Evolutionary conservation across 2,113 vertebrate genomes (phyloP).

Genomic region (Lepisosteus oculatus): DNA sequence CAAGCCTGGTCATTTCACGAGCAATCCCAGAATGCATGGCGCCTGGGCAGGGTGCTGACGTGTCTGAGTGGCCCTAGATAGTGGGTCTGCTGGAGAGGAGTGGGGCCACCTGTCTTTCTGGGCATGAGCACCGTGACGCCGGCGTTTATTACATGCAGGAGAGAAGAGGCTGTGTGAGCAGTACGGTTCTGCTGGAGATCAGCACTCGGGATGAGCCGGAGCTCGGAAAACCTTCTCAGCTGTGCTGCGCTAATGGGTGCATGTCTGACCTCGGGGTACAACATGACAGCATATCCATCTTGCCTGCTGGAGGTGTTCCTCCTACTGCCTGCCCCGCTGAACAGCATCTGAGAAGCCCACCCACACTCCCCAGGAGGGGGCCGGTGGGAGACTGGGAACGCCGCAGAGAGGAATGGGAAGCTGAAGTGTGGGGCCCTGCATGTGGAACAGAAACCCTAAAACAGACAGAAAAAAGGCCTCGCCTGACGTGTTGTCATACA

Average conservation of each 20-base stretch:
- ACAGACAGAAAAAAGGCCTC: not conserved
- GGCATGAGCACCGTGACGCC: not conserved
- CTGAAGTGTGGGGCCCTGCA: not conserved
- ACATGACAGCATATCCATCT: slow-evolving; percentile 37
- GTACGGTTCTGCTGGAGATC: too few relatives aligned
- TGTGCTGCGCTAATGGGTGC: slow-evolving; percentile 6
- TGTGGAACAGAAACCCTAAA: not conserved
- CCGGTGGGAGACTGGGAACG: slow-evolving; percentile 14
- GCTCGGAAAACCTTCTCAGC: not conserved
- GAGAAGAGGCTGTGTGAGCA: too few relatives aligned
- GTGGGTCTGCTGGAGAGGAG: too few relatives aligned
- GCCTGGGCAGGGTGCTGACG: too few relatives aligned
- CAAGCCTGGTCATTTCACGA: too few relatives aligned
- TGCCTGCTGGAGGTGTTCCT: slow-evolving; percentile 39
- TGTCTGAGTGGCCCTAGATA: too few relatives aligned
- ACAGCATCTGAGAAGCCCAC: slow-evolving; percentile 39
- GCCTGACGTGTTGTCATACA: too few relatives aligned
- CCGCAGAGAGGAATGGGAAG: not conserved
- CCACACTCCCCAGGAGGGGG: slow-evolving; percentile 14
- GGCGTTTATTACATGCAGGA: too few relatives aligned
- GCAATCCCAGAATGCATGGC: too few relatives aligned
- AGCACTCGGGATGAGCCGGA: not conserved
- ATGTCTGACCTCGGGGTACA: slow-evolving; percentile 38
- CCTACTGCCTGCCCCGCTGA: slow-evolving; percentile 29
- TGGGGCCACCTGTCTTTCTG: not conserved